These are phyloP conservation scores for Peromyscus maniculatus DNA, from an alignment of 2,113 vertebrate genomes.

Conservation along the genomic window DNA sequence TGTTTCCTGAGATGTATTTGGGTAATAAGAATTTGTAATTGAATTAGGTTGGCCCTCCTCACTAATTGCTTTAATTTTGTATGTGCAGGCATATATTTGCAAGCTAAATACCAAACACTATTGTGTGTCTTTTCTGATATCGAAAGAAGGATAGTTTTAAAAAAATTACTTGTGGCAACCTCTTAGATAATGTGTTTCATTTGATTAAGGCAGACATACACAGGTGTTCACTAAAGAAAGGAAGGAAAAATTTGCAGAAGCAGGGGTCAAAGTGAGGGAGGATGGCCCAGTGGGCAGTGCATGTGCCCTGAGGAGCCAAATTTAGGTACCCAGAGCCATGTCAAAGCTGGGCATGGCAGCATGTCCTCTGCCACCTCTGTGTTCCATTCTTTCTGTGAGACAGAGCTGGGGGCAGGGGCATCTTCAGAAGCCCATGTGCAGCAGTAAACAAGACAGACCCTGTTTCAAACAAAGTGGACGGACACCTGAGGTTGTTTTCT, in stretches of 20 bases:
- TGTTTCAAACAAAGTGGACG: background rate
- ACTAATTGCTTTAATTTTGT: constrained; percentile 50
- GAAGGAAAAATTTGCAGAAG: background rate
- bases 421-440: background rate
- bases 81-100: background rate
- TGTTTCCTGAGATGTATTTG: constrained; percentile 40
- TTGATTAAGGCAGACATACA: background rate
- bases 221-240: background rate
- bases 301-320: background rate
- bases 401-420: background rate
- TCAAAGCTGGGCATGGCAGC: background rate
- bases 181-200: background rate
- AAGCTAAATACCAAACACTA: background rate
- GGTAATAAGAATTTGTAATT: constrained; percentile 56
- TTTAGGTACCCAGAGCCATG: background rate
- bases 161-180: background rate
- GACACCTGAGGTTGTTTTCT: background rate
- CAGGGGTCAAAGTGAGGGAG: background rate
- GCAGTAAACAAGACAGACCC: background rate
- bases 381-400: background rate
- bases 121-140: background rate
- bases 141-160: background rate
- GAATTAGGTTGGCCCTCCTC: constrained; percentile 54
- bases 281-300: background rate
- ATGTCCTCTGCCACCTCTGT: background rate